phyloP scores from a whole-genome alignment of 2,888 invertebrate genomes.

The Hirudinaria manillensis region DNA sequence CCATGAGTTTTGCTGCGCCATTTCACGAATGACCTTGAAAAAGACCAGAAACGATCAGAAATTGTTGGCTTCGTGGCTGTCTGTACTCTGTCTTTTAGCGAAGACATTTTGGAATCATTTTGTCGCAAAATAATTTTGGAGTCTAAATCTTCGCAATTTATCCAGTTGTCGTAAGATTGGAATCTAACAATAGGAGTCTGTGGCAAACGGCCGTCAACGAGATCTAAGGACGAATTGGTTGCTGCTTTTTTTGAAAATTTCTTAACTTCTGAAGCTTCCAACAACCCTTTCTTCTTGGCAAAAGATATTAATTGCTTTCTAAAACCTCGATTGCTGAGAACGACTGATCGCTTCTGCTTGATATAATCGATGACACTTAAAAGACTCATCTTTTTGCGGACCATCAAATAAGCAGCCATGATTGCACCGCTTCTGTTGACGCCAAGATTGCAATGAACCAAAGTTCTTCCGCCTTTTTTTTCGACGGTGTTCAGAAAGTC shows the following conservation, averaged over 20 bases:
- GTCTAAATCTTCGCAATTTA: neutral
- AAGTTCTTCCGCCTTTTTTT: conserved; percentile 35
- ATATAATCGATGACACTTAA: conserved; percentile 36
- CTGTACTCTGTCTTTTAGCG: neutral
- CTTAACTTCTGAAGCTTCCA: conserved; percentile 31
- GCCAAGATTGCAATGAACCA: conserved; percentile 42
- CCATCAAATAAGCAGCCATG: conserved; percentile 40
- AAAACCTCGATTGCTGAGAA: conserved; percentile 40
- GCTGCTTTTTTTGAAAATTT: neutral
- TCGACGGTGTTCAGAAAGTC: conserved; percentile 37
- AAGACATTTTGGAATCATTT: neutral
- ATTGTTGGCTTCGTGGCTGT: neutral
- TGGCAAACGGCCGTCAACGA: neutral
- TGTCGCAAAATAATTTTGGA: neutral
- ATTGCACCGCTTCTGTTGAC: conserved; percentile 41
- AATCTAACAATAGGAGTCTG: neutral
- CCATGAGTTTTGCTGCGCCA: no score
- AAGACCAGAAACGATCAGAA: conserved; percentile 9
- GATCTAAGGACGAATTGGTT: neutral
- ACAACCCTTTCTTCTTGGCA: conserved; percentile 35
- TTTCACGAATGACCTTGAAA: conserved; percentile 10
- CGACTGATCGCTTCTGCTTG: conserved; percentile 37
- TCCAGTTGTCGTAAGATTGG: neutral
- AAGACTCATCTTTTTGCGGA: conserved; percentile 34
- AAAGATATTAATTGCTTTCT: conserved; percentile 39